Evolutionary conservation across 2,888 invertebrate species (phyloP).

Genomic region (Thecophora atra): DNA sequence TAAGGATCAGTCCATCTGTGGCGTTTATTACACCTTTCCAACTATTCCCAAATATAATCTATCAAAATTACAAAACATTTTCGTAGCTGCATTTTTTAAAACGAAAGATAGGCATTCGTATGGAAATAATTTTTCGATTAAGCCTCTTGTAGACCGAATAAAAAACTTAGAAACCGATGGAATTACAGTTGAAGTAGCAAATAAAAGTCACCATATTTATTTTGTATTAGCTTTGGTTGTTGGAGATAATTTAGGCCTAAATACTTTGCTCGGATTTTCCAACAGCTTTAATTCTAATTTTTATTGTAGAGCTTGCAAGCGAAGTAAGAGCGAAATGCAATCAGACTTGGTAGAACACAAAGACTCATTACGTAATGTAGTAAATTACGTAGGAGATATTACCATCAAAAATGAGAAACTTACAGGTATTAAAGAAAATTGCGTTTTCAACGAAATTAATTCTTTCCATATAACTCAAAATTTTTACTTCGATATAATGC

Average conservation of each 20-base stretch:
- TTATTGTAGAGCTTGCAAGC: conserved; percentile 21
- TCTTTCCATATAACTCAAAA: conserved; percentile 25
- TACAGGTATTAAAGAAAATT: conserved; percentile 25
- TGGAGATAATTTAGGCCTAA: conserved; percentile 32
- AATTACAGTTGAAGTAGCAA: conserved; percentile 12
- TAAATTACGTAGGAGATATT: conserved; percentile 18
- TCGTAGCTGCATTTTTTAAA: conserved; percentile 40
- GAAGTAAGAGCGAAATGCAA: conserved; percentile 12
- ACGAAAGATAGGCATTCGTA: conserved; percentile 36
- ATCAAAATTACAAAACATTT: conserved; percentile 42
- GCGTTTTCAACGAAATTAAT: conserved; percentile 22
- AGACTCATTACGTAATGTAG: conserved; percentile 17
- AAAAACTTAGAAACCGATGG: conserved; percentile 28
- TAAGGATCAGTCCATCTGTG: conserved; percentile 40
- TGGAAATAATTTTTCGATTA: conserved; percentile 34
- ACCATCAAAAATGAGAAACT: conserved; percentile 22
- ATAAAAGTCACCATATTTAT: conserved; percentile 20
- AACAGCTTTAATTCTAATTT: conserved; percentile 33
- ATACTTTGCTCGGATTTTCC: conserved; percentile 37
- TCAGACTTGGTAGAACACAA: conserved; percentile 19
- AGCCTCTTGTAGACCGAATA: conserved; percentile 27
- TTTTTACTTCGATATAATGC: conserved; percentile 27
- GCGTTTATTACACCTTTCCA: conserved; percentile 43
- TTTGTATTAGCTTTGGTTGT: conserved; percentile 28
- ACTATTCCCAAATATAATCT: conserved; percentile 40